Evolutionary conservation across 2,888 invertebrate species (phyloP).

Genomic region (Hipparchia sbordonii): DNA sequence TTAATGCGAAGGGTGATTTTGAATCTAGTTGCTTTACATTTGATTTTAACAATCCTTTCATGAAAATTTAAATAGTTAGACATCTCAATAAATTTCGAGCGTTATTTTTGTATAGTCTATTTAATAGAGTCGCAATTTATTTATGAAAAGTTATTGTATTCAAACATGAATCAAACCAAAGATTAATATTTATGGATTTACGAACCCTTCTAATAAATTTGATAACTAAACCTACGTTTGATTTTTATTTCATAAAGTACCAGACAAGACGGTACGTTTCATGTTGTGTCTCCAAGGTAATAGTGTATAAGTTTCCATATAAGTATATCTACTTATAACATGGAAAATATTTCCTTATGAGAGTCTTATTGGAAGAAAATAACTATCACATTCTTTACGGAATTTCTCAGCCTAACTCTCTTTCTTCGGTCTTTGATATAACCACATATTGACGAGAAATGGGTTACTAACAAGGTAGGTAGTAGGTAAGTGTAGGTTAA

Average conservation of each 20-base stretch:
- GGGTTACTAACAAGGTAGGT: too few species aligned
- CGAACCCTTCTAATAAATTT: constrained; percentile 35
- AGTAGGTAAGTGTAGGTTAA: too few species aligned
- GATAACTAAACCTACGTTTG: constrained; percentile 19
- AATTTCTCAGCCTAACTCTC: not conserved
- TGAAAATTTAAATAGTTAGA: constrained; percentile 45
- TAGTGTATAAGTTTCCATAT: not conserved
- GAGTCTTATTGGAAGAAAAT: not conserved
- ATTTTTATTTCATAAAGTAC: not conserved
- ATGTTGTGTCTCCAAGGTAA: not conserved
- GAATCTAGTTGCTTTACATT: constrained; percentile 56
- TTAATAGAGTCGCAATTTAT: constrained; percentile 57
- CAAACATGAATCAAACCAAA: constrained; percentile 22
- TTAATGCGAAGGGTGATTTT: constrained; percentile 49
- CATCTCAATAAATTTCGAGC: constrained; percentile 46
- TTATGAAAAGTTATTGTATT: constrained; percentile 33
- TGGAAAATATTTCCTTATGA: too few species aligned
- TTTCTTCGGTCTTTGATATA: not conserved
- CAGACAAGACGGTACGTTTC: not conserved
- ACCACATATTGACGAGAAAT: not conserved
- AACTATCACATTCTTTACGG: not conserved
- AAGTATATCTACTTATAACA: not conserved
- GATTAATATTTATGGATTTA: constrained; percentile 43
- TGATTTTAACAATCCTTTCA: constrained; percentile 57
- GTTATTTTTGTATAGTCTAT: constrained; percentile 78